A percentile compares a stretch with the other conserved stretches of the same genome.
Evolutionary conservation across 2,113 vertebrate species (phyloP).

Genomic region (Centropus bengalensis): DNA sequence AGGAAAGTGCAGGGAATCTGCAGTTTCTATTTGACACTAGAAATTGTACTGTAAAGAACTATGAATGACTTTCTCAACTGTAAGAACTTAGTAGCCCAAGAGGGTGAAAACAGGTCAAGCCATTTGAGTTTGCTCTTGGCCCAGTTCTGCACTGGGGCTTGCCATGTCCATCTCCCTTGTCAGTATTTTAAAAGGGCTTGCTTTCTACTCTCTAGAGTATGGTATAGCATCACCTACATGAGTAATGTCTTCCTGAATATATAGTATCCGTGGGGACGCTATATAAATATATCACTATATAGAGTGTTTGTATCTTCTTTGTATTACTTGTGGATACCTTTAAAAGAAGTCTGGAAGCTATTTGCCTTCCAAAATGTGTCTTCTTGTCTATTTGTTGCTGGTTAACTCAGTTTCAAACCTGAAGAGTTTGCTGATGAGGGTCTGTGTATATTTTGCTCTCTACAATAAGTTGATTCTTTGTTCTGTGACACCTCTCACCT

Average conservation of each 20-base stretch:
- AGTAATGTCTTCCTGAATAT: slow-evolving; percentile 56
- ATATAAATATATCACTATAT: slow-evolving; percentile 22
- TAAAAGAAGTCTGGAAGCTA: slow-evolving; percentile 24
- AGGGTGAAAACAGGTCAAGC: slow-evolving; percentile 13
- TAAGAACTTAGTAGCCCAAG: slow-evolving; percentile 28
- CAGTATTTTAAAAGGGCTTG: slow-evolving; percentile 67
- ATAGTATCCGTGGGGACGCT: slow-evolving; percentile 28
- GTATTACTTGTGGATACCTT: slow-evolving; percentile 24
- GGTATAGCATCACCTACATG: slow-evolving; percentile 23
- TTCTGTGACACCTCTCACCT: neutral
- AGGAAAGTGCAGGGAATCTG: slow-evolving; percentile 20
- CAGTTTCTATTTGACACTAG: slow-evolving; percentile 7
- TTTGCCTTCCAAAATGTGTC: slow-evolving; percentile 54
- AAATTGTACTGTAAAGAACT: slow-evolving; percentile 9
- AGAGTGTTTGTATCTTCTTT: slow-evolving; percentile 4
- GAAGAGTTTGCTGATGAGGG: slow-evolving; percentile 11
- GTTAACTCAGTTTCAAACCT: slow-evolving; percentile 32
- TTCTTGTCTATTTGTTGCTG: neutral
- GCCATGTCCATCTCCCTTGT: slow-evolving; percentile 20
- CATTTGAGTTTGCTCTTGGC: neutral
- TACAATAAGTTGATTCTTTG: neutral
- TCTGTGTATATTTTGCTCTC: slow-evolving; percentile 14
- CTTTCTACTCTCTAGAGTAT: slow-evolving; percentile 65
- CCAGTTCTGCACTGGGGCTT: neutral
- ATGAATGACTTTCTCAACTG: slow-evolving; percentile 29